Conservation (phyloP, 2,888 invertebrate genomes). For the Troides oblongomaculatus region DNA sequence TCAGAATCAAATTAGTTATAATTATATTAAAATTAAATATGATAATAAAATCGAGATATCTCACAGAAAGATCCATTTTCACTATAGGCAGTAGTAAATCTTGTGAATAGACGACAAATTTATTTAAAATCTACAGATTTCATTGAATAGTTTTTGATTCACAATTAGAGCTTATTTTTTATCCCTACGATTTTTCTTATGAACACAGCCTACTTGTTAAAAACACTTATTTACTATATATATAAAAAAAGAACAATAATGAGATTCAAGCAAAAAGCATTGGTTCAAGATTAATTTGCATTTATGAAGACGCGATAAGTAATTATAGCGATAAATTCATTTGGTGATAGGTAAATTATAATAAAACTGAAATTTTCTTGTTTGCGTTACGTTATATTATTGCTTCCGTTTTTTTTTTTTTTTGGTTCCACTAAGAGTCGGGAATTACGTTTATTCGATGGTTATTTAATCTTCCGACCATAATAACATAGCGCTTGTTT, state of each 20-base stretch:
- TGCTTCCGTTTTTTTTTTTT: too few relatives aligned
- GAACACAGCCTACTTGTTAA: conserved; percentile 27
- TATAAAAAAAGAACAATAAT: not conserved
- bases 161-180: conserved; percentile 5
- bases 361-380: not conserved
- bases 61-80: conserved; percentile 1
- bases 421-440: too few relatives aligned
- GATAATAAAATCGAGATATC: conserved; percentile 20
- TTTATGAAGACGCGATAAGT: conserved; percentile 5
- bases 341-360: conserved; percentile 13
- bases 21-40: conserved; percentile 9
- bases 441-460: too few relatives aligned
- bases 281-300: conserved; percentile 6
- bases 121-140: not conserved
- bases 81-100: conserved; percentile 1
- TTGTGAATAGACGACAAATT: not conserved
- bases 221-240: conserved; percentile 7
- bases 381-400: too few relatives aligned
- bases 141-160: not conserved
- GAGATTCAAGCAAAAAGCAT: conserved; percentile 18
- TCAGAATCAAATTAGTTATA: conserved; percentile 12
- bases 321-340: conserved; percentile 17
- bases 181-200: conserved; percentile 1
- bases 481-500: too few relatives aligned
- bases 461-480: too few relatives aligned